These are phyloP conservation scores for Scytalopus superciliaris DNA, from an alignment of 2,113 vertebrate species.

Conservation along the genomic window DNA sequence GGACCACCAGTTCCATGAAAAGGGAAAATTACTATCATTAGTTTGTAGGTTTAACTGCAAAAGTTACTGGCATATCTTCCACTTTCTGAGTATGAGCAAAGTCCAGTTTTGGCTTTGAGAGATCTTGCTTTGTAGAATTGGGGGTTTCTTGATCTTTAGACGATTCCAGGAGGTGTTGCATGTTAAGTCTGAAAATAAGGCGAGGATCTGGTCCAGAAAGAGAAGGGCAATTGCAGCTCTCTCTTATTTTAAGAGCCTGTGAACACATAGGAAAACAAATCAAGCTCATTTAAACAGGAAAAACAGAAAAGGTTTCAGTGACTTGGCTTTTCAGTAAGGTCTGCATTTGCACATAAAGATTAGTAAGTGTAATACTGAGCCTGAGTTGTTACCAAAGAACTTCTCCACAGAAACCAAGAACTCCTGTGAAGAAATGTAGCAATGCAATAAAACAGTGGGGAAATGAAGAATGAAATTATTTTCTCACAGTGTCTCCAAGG, in stretches of 20 bases:
- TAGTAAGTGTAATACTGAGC: background rate
- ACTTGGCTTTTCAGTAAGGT: background rate
- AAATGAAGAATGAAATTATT: background rate
- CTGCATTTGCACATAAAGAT: background rate
- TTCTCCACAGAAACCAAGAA: background rate
- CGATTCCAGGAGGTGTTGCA: conserved; percentile 75
- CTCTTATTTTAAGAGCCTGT: conserved; percentile 90
- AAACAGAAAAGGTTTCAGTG: background rate
- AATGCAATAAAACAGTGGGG: background rate
- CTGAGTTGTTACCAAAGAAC: background rate
- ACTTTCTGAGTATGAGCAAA: conserved; percentile 48
- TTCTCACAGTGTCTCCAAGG: background rate
- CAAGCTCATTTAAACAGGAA: background rate
- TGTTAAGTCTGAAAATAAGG: conserved; percentile 77
- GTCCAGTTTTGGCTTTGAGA: conserved; percentile 54
- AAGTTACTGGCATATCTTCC: conserved; percentile 62
- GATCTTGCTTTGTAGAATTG: conserved; percentile 9
- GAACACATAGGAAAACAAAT: conserved; percentile 61
- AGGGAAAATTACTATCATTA: background rate
- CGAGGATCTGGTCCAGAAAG: conserved; percentile 88
- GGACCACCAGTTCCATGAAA: background rate
- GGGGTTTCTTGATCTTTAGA: conserved; percentile 37
- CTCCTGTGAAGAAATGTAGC: background rate
- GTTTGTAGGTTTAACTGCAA: conserved; percentile 49
- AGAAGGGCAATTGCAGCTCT: conserved; percentile 84